Evolutionary conservation across 2,888 invertebrate genomes (phyloP), one percentile per base, ranked within the genome.

Genomic region (Ormia ochracea): DNA sequence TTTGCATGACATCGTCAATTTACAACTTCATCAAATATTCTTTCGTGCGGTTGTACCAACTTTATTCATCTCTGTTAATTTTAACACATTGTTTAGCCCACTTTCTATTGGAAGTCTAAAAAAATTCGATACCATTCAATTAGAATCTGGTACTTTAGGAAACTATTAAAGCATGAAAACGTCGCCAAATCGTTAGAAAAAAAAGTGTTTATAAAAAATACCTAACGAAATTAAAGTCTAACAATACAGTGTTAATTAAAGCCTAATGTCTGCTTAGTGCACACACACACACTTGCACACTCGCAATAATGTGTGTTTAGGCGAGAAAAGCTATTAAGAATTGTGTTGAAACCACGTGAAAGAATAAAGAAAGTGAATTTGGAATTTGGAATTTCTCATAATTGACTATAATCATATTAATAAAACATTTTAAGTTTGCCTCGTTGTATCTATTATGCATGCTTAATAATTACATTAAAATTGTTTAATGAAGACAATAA

Each of bases 61-160:
- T 7, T 19, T 10, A 21, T 38, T 38, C 31, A 17, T n/a, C n/a
- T n/a, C 33, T 23, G 31, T 43, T 68, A 33, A 38, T 50, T 72
- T 50, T 54, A 43, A 59, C 65, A 66, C 72, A 54, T 66, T 66
- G 28, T 10, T 78, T 72, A 59, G 70, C 66, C 65, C 52, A 78
- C 77, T 78, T 78, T 77, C 77, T 50, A 26, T 14, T 12, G 7
- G 26, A 65, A 36, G 4, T 1, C 17, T 66, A 10, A 31, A 70
- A 58, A 10, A 48, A 38, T 50, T 28, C 70, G 59, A 41, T 61
- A 41, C 17, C 9, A 54, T 48, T 28, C 56, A 68, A 43, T 61
- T 58, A 58, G 54, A 33, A 28, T 45, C 9, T 63, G 17, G 21
- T 56, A 66, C 59, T 41, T 66, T 43, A 61, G 26, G 17, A 19